Evolutionary conservation across 2,797 vertebrate genomes (phyloP).

Genomic region (Cephalopachus bancanus): DNA sequence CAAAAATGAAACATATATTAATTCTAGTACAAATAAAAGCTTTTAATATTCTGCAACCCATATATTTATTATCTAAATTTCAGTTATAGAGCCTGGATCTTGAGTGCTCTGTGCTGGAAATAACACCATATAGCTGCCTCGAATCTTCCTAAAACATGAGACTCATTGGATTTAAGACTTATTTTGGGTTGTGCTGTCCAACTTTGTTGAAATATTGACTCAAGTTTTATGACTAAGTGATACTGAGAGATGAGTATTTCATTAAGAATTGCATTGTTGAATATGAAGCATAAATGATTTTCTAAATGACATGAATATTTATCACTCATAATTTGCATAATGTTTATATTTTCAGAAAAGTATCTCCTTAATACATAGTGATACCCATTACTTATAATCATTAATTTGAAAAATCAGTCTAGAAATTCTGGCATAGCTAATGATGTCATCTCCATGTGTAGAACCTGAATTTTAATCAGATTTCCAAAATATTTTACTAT

Average conservation of each 20-base stretch:
- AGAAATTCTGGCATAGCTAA: background rate
- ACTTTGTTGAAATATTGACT: background rate
- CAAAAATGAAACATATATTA: background rate
- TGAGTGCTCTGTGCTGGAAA: background rate
- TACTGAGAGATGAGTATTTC: background rate
- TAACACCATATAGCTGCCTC: background rate
- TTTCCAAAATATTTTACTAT: background rate
- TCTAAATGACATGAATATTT: background rate
- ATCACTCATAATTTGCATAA: background rate
- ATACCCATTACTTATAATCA: background rate
- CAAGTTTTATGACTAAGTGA: background rate
- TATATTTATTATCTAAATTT: background rate
- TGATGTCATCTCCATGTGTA: background rate
- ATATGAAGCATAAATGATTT: background rate
- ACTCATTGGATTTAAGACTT: background rate
- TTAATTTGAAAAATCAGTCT: background rate
- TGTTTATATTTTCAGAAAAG: constrained; percentile 29
- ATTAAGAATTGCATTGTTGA: background rate
- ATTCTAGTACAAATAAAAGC: background rate
- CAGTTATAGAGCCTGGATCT: background rate
- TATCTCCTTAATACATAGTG: background rate
- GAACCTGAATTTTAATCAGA: background rate
- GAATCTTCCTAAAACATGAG: background rate
- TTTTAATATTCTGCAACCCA: background rate
- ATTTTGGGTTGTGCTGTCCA: background rate